Conservation (phyloP, 1,140 invertebrate species). For the Yoshiicerus persimilis region DNA sequence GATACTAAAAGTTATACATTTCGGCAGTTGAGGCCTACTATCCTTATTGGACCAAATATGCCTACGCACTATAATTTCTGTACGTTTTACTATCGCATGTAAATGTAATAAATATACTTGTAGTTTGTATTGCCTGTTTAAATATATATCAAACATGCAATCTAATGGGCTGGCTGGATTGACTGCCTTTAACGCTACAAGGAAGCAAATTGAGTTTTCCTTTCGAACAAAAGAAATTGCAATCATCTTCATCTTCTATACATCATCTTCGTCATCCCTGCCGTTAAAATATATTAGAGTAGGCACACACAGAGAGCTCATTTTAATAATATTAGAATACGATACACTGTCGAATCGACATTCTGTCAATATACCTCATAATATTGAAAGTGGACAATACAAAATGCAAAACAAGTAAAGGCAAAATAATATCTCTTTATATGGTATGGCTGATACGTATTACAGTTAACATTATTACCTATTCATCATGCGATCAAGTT, state of each 20-base stretch:
- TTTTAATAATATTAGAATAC: not conserved
- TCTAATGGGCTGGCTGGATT: not conserved
- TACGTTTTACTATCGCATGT: too few relatives aligned
- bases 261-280: not conserved
- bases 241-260: conserved; percentile 14
- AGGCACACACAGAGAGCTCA: not conserved
- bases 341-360: not conserved
- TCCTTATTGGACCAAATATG: not conserved
- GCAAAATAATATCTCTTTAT: not conserved
- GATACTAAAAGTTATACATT: not conserved
- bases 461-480: not conserved
- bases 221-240: conserved; percentile 12
- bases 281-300: not conserved
- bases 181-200: not conserved
- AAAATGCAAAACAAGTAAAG: not conserved
- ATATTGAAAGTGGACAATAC: not conserved
- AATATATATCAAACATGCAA: not conserved
- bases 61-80: too few relatives aligned
- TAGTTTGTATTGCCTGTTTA: too few relatives aligned
- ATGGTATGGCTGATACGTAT: not conserved
- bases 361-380: not conserved
- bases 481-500: not conserved
- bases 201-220: not conserved
- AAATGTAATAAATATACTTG: too few relatives aligned
- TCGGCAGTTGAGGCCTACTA: not conserved